Base-by-base conservation (phyloP, 1,140 invertebrate genomes). In the Lordiphosa collinella region DNA sequence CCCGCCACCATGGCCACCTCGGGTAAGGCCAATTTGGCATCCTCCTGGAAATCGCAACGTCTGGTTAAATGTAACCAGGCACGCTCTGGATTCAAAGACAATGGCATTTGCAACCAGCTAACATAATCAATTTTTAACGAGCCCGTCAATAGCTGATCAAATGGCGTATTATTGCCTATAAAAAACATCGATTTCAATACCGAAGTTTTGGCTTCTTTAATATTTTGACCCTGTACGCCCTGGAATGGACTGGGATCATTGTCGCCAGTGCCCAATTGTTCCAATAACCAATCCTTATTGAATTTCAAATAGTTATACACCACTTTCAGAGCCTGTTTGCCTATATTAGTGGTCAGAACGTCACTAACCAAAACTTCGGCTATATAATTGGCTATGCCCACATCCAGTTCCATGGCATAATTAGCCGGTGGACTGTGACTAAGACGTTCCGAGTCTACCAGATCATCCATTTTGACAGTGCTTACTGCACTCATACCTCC, bases 171-270 rank as follows among this genome's bases (percentile, higher is more conserved):
- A 48, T 92, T 90, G 7, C 93, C 94, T 37, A 95, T 94, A 63
- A 94, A 93, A 75, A 95, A 95, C 94, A 95, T 95, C 12, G 92
- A 92, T 71, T 94, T 92, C 2, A 94, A 87, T 2, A 95, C 88
- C 6, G 73, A 74, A 0, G 91, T 90, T 13, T 92, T 91, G n/a
- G 88, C 88, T 52, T 90, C 89, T 37, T 91, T 74, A 1, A 91
- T 90, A 31, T 91, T 89, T 51, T 89, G 88, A 0, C 88, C 88
- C 16, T 80, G 67, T 7, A 87, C 67, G 3, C 73, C 68, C 22
- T 88, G 73, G 50, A 87, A 87, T 0, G 82, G 84, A 50, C 80
- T 87, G 1, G 80, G 71, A 12, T 88, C 86, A 55, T 84, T 50
- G 13, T 72, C 46, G 41, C 90, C 90, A 3, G 91, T 86, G 6